Evolutionary conservation across 2,113 vertebrate species (phyloP), one percentile per base, ranked within the genome.

Genomic region (Chloropsis hardwickii): DNA sequence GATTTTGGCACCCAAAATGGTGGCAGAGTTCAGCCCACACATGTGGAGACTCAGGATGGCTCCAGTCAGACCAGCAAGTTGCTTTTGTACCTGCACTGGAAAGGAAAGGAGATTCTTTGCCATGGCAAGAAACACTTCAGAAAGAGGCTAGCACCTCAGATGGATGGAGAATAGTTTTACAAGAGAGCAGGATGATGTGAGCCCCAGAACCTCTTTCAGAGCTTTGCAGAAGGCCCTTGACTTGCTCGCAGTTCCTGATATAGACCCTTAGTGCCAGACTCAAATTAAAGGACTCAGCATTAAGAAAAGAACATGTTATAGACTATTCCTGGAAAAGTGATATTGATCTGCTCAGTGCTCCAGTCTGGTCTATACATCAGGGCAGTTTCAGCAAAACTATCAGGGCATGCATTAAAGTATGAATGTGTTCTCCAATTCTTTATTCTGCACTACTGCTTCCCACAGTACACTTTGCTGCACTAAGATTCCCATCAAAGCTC

Each of bases 311-410:
- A 60, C 16, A 24, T 2, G 5, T 10, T 81, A 31, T 4, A 16
- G 17, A 69, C 37, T 51, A 18, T 54, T 90, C 51, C 33, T 60
- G 14, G 35, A 47, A 66, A 74, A 87, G 13, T 8, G 12, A 20
- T 28, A 58, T 1, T 47, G 35, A 89, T 37, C 64, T 14, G 50
- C 14, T 67, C 28, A 48, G 20, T 23, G 12, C 24, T 61, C 44
- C 5, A 51, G 22, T 23, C 22, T 3, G 4, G 80, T 61, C 66
- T 37, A 6, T 6, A 64, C 5, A 17, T 11, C 1, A 3, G 4
- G 4, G 6, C 12, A 81, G 18, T 22, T 58, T 33, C 53, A 79
- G 17, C 39, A 66, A 31, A 90, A 80, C 33, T 44, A 25, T 39
- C 29, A 64, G 14, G 44, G 13, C 14, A 20, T 16, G 10, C 18